These are phyloP conservation scores for Todiramphus chloris DNA, from an alignment of 2,113 vertebrate species.

Conservation along the genomic window DNA sequence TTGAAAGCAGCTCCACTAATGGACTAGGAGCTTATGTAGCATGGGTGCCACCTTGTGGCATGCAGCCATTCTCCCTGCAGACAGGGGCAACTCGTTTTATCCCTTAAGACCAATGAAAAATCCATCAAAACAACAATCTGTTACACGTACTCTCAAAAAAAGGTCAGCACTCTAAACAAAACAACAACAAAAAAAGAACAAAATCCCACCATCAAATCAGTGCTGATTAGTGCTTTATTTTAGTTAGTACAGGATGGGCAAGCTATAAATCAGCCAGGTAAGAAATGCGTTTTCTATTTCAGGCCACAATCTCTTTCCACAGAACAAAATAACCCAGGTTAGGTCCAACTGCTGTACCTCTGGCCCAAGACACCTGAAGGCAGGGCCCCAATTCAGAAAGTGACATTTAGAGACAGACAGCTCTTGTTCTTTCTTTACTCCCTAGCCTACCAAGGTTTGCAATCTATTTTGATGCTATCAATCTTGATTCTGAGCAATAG, in stretches of 20 bases:
- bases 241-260: accelerated
- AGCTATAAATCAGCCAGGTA: neutral
- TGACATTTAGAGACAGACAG: neutral
- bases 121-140: neutral
- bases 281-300: neutral
- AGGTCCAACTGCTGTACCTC: neutral
- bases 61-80: neutral
- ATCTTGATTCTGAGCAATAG: neutral
- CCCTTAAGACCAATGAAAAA: neutral
- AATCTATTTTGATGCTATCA: neutral
- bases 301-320: neutral
- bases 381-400: neutral
- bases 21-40: neutral
- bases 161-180: neutral
- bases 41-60: constrained; percentile 17
- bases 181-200: neutral
- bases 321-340: neutral
- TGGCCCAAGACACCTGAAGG: neutral
- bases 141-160: accelerated
- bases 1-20: neutral
- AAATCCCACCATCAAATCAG: neutral
- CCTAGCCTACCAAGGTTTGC: neutral
- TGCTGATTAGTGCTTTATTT: neutral
- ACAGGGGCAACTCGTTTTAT: neutral
- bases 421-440: neutral